Conservation (phyloP, 2,888 invertebrate species). For the Taenaris catops region DNA sequence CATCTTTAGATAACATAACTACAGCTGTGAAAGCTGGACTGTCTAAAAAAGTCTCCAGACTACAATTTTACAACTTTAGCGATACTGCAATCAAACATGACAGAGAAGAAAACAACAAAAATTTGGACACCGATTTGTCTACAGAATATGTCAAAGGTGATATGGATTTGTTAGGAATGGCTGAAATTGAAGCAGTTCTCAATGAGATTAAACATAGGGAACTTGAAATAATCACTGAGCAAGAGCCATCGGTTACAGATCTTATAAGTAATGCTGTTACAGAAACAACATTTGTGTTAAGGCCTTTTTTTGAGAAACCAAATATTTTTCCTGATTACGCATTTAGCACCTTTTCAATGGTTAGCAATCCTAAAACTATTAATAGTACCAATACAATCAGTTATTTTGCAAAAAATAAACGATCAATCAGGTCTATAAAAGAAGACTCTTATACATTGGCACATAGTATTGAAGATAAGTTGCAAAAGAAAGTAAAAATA, state of each 20-base stretch:
- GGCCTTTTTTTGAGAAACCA: conserved; percentile 28
- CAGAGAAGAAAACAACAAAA: not conserved
- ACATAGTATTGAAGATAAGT: conserved; percentile 33
- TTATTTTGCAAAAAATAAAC: conserved; percentile 15
- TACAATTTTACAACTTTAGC: not conserved
- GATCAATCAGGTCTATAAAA: conserved; percentile 33
- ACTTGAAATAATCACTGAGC: conserved; percentile 33
- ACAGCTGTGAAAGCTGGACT: not conserved
- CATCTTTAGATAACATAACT: not conserved
- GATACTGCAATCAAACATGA: not conserved
- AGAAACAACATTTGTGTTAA: conserved; percentile 35
- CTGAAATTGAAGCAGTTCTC: conserved; percentile 44
- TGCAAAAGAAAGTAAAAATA: conserved; percentile 40
- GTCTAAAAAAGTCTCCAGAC: conserved; percentile 2
- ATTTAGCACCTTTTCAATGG: conserved; percentile 25
- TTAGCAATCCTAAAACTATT: conserved; percentile 13
- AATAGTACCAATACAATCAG: conserved; percentile 2
- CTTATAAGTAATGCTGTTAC: conserved; percentile 39
- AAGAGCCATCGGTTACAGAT: conserved; percentile 33
- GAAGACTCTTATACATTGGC: conserved; percentile 33
- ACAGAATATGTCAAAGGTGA: conserved; percentile 8
- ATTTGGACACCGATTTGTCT: conserved; percentile 1
- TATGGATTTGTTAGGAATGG: conserved; percentile 28
- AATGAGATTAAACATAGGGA: conserved; percentile 45
- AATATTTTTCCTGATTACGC: conserved; percentile 15